Evolutionary conservation across 2,113 vertebrate genomes (phyloP), one percentile per base, ranked within the genome.

Genomic region (Channa maculata): DNA sequence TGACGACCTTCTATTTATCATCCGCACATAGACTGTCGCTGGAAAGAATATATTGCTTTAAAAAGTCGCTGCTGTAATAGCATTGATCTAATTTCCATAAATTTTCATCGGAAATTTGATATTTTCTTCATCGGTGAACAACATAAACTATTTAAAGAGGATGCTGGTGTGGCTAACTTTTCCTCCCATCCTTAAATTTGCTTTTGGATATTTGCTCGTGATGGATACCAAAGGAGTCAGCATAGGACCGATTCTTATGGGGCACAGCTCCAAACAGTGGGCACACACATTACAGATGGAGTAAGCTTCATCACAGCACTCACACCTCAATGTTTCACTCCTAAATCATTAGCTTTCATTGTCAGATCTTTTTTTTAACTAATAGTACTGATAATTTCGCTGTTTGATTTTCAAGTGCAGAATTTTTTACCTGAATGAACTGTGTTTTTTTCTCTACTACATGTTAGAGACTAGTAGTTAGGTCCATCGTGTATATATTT

Each of bases 1-100:
- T 88, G 92, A 94, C 89, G 88, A 82, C 55, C 86, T 85, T 89
- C 91, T 94, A 94, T 94, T 94, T 92, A 94, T 94, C 94, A 95
- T 93, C 85, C 61, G 38, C 75, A 80, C 89, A 91, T 91, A 88
- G 87, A 93, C 93, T 93, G 94, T 93, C 90, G 83, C 87, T 83
- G 87, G 80, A 75, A 90, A 93, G 92, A 93, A 93, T 93, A 94
- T 94, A 95, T 94, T 95, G 94, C 93, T 92, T 93, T 91, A 93
- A 94, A 94, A 95, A 95, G 92, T 95, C 89, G 89, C 88, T 71
- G 89, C 85, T 80, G 79, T 95, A 94, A 95, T 94, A 91, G 91
- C 87, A 73, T 71, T 94, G 92, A 94, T 94, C 88, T 91, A 91
- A 95, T 95, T 94, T 94, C 93, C 94, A 95, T 95, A 94, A 91